phyloP scores from a whole-genome alignment of 2,888 invertebrate genomes.

The Calephelis perditalis region DNA sequence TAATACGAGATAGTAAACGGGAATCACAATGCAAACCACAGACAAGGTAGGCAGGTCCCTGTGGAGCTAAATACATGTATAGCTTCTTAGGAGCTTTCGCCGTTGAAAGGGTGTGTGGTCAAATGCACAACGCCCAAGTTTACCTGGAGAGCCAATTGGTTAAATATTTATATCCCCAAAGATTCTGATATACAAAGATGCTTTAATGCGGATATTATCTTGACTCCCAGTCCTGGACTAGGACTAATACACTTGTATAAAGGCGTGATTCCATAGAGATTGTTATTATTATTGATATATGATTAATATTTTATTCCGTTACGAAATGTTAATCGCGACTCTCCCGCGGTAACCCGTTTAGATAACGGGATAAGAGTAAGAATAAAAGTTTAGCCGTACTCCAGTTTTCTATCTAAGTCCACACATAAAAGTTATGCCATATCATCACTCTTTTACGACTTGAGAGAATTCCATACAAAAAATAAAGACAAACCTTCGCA shows the following conservation, averaged over 20 bases:
- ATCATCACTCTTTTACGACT: too few species aligned
- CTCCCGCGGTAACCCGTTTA: too few species aligned
- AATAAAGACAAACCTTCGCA: too few species aligned
- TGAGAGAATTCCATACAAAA: too few species aligned
- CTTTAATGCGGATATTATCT: slow-evolving; percentile 39
- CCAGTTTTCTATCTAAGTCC: too few species aligned
- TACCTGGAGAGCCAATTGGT: slow-evolving; percentile 65
- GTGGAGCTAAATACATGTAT: slow-evolving; percentile 36
- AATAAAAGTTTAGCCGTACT: too few species aligned
- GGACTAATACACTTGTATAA: too few species aligned
- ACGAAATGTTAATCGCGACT: too few species aligned
- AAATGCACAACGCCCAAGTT: slow-evolving; percentile 53
- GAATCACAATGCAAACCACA: slow-evolving; percentile 14
- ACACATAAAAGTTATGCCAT: too few species aligned
- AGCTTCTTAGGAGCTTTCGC: slow-evolving; percentile 65
- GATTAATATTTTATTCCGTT: too few species aligned
- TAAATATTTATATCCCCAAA: slow-evolving; percentile 65
- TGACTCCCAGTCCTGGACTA: slow-evolving; percentile 18
- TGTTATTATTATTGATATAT: slow-evolving; percentile 8
- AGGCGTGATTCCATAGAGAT: slow-evolving; percentile 16
- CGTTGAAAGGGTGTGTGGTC: slow-evolving; percentile 68
- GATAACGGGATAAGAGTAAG: too few species aligned
- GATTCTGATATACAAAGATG: slow-evolving; percentile 36
- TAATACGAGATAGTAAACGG: too few species aligned
- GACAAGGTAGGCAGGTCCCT: slow-evolving; percentile 12